These are phyloP conservation scores for Coremacera marginata DNA, from an alignment of 2,888 invertebrate genomes.

Conservation along the genomic window DNA sequence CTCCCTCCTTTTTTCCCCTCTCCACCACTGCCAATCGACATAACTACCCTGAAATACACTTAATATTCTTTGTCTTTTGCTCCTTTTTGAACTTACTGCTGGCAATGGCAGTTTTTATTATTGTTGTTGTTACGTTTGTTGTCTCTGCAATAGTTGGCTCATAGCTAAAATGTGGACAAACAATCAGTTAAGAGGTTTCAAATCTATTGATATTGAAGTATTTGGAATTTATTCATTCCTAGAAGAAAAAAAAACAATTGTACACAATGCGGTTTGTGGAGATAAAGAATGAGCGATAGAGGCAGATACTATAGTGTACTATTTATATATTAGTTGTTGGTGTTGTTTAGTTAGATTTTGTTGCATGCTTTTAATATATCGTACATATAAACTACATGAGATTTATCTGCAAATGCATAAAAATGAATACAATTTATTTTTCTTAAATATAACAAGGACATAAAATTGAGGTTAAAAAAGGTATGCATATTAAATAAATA, in stretches of 20 bases:
- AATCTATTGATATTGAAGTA: conserved; percentile 14
- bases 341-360: not conserved
- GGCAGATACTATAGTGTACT: not conserved
- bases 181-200: conserved; percentile 61
- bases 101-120: not conserved
- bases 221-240: not conserved
- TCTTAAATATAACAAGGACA: not conserved
- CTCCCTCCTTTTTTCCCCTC: too few species aligned
- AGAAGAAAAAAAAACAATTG: not conserved
- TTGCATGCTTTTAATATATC: too few species aligned
- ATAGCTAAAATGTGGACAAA: conserved; percentile 51
- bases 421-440: not conserved
- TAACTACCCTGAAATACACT: not conserved
- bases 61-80: not conserved
- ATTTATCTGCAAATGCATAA: not conserved
- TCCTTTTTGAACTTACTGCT: not conserved
- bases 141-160: not conserved
- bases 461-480: too few species aligned
- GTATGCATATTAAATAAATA: too few species aligned
- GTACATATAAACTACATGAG: not conserved
- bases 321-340: not conserved
- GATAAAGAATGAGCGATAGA: not conserved
- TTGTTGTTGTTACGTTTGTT: not conserved
- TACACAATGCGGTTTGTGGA: not conserved
- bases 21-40: too few species aligned